Evolutionary conservation across 1,140 invertebrate species (phyloP).

Genomic region (Dufourea novaeangliae): DNA sequence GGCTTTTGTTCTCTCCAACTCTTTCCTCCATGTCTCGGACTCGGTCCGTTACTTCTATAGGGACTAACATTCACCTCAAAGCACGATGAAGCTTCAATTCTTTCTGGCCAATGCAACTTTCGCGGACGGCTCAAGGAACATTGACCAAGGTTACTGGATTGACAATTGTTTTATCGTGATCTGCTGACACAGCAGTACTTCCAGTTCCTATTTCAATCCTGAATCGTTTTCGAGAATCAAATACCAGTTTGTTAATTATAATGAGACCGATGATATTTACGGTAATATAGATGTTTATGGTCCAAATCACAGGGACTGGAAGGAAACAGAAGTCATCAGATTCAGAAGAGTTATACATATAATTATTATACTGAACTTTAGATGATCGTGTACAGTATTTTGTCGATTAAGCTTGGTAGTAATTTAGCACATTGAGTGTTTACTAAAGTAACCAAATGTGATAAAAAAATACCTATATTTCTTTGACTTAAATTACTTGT

Average conservation of each 20-base stretch:
- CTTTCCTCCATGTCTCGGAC: slow-evolving; percentile 27
- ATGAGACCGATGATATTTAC: too few species aligned
- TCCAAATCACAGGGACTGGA: too few species aligned
- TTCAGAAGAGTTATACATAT: background rate
- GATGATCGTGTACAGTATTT: too few species aligned
- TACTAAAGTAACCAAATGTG: too few species aligned
- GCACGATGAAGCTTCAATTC: slow-evolving; percentile 46
- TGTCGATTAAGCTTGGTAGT: too few species aligned
- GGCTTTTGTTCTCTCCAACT: slow-evolving; percentile 57
- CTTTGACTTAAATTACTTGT: too few species aligned
- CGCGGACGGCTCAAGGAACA: slow-evolving; percentile 19
- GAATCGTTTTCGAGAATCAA: too few species aligned
- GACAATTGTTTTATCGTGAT: slow-evolving; percentile 29
- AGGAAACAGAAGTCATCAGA: background rate
- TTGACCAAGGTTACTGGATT: slow-evolving; percentile 42
- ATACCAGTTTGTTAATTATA: too few species aligned
- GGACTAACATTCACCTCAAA: slow-evolving; percentile 39
- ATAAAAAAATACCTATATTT: too few species aligned
- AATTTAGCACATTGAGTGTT: too few species aligned
- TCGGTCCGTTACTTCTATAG: slow-evolving; percentile 24
- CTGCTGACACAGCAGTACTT: background rate
- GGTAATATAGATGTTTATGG: too few species aligned
- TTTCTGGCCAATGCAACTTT: slow-evolving; percentile 34
- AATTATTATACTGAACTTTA: too few species aligned
- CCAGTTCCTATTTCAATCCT: background rate